Base-by-base conservation (phyloP, 53 echinoderm and acorn worm species). In the Antedon mediterranea region DNA sequence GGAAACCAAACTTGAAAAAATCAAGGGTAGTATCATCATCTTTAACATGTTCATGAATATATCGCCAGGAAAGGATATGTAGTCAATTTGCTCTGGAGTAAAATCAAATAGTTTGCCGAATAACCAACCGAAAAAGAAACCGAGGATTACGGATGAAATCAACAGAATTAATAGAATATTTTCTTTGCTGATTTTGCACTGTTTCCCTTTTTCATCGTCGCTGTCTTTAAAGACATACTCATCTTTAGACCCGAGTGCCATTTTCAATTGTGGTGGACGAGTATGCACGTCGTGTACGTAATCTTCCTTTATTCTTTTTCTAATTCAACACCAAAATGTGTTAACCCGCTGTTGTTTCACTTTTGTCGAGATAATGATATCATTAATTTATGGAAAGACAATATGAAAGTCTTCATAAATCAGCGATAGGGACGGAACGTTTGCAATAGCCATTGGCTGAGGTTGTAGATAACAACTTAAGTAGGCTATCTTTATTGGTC, bases 11-110 rank as follows among this genome's bases (percentile, higher is more conserved):
- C 92, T 93, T 43, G 92, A 92, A 43, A 89, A 88, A 83, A 98
- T 98, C 32, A 92, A 78, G 0, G 98, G 98, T 1, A 98, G 90
- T 78, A 98, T 92, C 92, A 93, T 93, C 98, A 98, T 98, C 82
- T 98, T 98, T 73, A 98, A 77, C 98, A 98, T 98, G 74, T 83
- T 89, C 90, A 98, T 86, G 81, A 98, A 98, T 42, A 98, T 74
- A 8, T 70, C 84, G 11, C 98, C 98, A n/a, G 98, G 98, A 78
- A 98, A 98, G 34, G 86, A 83, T 71, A 98, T 77, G 83, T 98
- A 93, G 83, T 90, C 77, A 57, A 98, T 92, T 43, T 88, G 72
- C 30, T 98, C 98, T 26, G 76, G 86, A 31, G 86, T 88, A 75
- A 98, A 87, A 71, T 92, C 87, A 71, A 76, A 79, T 32, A 75